These are phyloP conservation scores for Scomber japonicus DNA, from an alignment of 2,113 vertebrate species.

Conservation along the genomic window DNA sequence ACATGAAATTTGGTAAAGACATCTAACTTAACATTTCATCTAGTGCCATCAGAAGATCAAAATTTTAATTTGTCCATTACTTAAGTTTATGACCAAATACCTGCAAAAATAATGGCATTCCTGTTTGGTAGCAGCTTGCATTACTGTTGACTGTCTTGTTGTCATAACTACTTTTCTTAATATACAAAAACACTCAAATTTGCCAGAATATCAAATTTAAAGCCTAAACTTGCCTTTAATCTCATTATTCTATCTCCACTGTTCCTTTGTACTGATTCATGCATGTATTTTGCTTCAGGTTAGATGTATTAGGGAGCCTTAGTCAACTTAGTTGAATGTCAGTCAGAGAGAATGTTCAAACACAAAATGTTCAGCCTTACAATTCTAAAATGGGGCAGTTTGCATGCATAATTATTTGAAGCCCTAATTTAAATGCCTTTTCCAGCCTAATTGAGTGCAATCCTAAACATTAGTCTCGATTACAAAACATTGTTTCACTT, in stretches of 20 bases:
- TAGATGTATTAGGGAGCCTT: slow-evolving; percentile 10
- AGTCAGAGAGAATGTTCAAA: slow-evolving; percentile 6
- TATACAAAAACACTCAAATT: neutral
- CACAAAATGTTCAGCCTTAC: neutral
- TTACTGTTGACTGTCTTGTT: neutral
- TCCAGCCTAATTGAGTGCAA: neutral
- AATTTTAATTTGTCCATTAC: too few relatives aligned
- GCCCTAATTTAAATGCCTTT: neutral
- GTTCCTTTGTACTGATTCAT: neutral
- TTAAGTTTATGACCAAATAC: too few relatives aligned
- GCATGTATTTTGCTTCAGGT: slow-evolving; percentile 17
- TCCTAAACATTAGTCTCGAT: neutral
- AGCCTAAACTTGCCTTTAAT: slow-evolving; percentile 3
- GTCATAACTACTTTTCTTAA: slow-evolving; percentile 17
- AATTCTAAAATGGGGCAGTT: neutral
- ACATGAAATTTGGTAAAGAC: too few relatives aligned
- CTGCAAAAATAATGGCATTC: too few relatives aligned
- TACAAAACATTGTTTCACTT: neutral
- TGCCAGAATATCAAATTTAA: slow-evolving; percentile 11
- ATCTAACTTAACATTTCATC: neutral
- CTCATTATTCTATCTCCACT: slow-evolving; percentile 10
- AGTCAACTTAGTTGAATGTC: neutral
- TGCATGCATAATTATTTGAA: neutral
- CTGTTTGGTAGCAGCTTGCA: too few relatives aligned
- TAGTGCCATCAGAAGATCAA: too few relatives aligned